A percentile compares a stretch with the other conserved stretches of the same genome.
phyloP scores from a whole-genome alignment of 2,113 vertebrate species.

The Hemiscyllium ocellatum region DNA sequence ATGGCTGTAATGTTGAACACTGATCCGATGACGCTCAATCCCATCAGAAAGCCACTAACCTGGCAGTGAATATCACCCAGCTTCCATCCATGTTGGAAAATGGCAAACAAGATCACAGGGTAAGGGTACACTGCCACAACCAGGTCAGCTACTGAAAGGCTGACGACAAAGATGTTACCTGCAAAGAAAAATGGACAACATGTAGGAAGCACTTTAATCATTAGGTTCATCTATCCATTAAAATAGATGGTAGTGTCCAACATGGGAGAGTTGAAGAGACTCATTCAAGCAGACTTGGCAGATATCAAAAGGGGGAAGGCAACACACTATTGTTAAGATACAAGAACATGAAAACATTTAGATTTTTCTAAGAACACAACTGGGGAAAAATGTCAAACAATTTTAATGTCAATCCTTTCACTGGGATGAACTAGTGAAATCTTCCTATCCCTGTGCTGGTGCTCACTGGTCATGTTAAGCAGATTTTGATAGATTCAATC shows the following conservation, averaged over 20 bases:
- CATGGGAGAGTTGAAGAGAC: background rate
- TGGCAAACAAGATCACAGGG: conserved; percentile 67
- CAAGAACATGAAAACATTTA: background rate
- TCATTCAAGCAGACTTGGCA: background rate
- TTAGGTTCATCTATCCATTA: background rate
- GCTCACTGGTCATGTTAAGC: background rate
- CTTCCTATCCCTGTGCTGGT: background rate
- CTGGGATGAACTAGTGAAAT: background rate
- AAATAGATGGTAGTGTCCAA: background rate
- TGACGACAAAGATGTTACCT: conserved; percentile 78
- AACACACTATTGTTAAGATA: background rate
- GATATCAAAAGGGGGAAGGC: background rate
- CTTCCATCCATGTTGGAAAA: conserved; percentile 69
- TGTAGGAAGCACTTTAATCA: background rate
- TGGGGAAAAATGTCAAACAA: background rate
- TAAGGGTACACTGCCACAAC: conserved; percentile 72
- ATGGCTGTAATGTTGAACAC: conserved; percentile 75
- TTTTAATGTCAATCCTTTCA: background rate
- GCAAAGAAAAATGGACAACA: conserved; percentile 41
- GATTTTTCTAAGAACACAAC: background rate
- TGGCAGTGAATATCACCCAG: conserved; percentile 72
- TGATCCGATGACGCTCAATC: conserved; percentile 70
- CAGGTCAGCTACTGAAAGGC: conserved; percentile 68
- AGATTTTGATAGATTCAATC: background rate
- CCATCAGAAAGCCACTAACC: conserved; percentile 67